Percentiles rank a stretch among this genome's conserved stretches.
These are phyloP conservation scores for Morus bassanus DNA, from an alignment of 2,797 vertebrate species.

Conservation along the genomic window DNA sequence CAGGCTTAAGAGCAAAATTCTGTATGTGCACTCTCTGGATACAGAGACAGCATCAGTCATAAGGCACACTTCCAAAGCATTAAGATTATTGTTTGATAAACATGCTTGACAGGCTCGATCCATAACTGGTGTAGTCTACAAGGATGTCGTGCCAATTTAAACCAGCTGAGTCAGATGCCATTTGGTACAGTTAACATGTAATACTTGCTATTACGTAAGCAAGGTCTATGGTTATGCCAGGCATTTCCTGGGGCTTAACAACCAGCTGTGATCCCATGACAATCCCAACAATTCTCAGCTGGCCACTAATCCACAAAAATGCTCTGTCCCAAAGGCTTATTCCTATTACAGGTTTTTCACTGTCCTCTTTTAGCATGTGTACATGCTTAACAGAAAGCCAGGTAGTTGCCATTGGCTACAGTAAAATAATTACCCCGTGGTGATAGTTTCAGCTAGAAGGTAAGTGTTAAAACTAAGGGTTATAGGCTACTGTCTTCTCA, in stretches of 20 bases:
- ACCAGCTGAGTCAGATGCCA: neutral
- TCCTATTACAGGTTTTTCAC: neutral
- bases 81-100: neutral
- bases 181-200: slow-evolving; percentile 12
- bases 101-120: neutral
- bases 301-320: slow-evolving; percentile 33
- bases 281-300: slow-evolving; percentile 30
- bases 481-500: neutral
- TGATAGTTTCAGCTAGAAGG: neutral
- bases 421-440: neutral
- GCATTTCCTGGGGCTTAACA: slow-evolving; percentile 54
- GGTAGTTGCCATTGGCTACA: neutral
- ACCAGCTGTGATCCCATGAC: slow-evolving; percentile 45
- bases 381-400: neutral
- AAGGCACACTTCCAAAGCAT: neutral
- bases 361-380: neutral
- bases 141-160: neutral
- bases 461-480: neutral
- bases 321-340: slow-evolving; percentile 1
- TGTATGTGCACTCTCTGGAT: neutral
- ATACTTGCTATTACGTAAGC: slow-evolving; percentile 20
- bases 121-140: neutral
- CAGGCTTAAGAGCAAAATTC: neutral
- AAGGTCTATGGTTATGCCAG: neutral
- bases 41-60: neutral